Percentiles rank a stretch among this genome's conserved stretches.
These are phyloP conservation scores for Psilopogon haemacephalus DNA, from an alignment of 2,113 vertebrate species.

Conservation along the genomic window DNA sequence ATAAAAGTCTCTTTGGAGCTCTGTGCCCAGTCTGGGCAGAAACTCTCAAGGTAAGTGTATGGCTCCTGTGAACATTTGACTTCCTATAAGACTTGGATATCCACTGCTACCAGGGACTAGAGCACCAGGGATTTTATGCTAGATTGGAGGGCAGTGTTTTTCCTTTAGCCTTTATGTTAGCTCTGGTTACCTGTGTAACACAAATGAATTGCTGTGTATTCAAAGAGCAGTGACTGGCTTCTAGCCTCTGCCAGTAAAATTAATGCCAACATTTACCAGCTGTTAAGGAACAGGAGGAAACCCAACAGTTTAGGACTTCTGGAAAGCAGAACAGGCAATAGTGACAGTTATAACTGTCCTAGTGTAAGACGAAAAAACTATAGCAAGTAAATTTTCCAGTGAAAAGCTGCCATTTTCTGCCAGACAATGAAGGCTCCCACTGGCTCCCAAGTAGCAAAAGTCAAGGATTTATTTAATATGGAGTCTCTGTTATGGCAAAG, in stretches of 20 bases:
- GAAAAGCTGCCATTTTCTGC: not conserved
- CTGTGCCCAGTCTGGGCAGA: slow-evolving; percentile 43
- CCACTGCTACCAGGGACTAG: not conserved
- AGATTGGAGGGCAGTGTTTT: not conserved
- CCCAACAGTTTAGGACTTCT: not conserved
- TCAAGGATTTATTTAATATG: not conserved
- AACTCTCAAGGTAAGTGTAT: slow-evolving; percentile 57
- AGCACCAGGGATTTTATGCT: not conserved
- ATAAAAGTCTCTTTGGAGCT: slow-evolving; percentile 58
- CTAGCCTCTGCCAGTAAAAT: not conserved
- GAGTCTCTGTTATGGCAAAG: not conserved
- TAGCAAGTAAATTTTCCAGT: not conserved
- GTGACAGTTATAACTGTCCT: not conserved
- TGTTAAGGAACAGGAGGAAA: not conserved
- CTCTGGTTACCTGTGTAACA: not conserved
- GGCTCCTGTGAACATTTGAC: not conserved
- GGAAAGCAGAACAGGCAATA: not conserved
- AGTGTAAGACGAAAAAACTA: not conserved
- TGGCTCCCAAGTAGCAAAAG: not conserved
- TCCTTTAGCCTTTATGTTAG: not conserved
- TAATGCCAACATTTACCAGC: not conserved
- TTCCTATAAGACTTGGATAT: not conserved
- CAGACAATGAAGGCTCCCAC: not conserved
- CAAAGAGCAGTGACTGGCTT: not conserved
- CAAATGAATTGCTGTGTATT: not conserved